A percentile compares a stretch with the other conserved stretches of the same genome.
Evolutionary conservation across 2,888 invertebrate species (phyloP).

Genomic region (Steromphala cineraria): DNA sequence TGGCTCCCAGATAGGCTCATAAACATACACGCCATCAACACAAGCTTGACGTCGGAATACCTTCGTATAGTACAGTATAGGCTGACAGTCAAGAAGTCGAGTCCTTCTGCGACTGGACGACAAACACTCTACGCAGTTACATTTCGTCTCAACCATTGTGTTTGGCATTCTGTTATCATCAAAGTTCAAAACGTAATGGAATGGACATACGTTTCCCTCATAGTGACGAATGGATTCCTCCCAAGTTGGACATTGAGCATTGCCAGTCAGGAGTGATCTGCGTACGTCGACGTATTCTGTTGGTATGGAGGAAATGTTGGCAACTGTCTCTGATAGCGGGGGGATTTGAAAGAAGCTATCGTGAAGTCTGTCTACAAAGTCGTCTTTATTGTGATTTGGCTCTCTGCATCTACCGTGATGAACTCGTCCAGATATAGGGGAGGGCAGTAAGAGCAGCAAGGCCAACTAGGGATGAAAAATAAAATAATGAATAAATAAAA

Average conservation of each 20-base stretch:
- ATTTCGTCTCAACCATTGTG: slow-evolving; percentile 6
- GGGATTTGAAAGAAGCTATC: slow-evolving; percentile 22
- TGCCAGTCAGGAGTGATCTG: neutral
- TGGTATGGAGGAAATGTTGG: neutral
- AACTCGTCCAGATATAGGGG: too few species aligned
- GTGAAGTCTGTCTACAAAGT: neutral
- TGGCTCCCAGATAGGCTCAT: slow-evolving; percentile 10
- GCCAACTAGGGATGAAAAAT: too few species aligned
- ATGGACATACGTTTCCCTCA: slow-evolving; percentile 8
- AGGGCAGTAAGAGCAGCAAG: too few species aligned
- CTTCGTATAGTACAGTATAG: neutral
- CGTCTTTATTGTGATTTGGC: neutral
- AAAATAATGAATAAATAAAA: too few species aligned
- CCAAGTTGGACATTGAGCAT: neutral
- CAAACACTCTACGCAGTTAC: slow-evolving; percentile 1
- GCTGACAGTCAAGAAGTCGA: neutral
- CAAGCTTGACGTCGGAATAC: slow-evolving; percentile 3
- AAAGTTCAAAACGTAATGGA: slow-evolving; percentile 12
- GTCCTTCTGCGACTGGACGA: neutral
- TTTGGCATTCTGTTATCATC: slow-evolving; percentile 17
- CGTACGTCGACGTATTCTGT: neutral
- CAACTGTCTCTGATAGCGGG: neutral
- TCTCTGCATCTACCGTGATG: neutral
- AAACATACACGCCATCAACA: slow-evolving; percentile 1
- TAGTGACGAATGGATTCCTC: neutral